Percentiles rank a stretch among this genome's conserved stretches.
phyloP scores from a whole-genome alignment of 2,113 vertebrate genomes.

The Seriola dumerili region DNA sequence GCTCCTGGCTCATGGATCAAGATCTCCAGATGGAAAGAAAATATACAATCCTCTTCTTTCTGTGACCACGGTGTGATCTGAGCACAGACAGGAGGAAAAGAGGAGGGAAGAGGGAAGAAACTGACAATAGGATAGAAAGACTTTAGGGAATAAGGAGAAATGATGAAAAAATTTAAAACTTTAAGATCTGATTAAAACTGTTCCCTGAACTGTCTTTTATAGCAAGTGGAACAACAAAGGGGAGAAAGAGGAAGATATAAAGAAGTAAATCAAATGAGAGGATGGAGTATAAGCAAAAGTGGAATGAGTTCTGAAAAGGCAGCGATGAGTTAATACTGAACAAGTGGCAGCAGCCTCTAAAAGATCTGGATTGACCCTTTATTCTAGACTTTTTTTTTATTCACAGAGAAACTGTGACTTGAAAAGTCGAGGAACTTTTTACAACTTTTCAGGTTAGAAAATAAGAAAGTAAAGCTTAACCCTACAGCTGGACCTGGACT shows the following conservation, averaged over 20 bases:
- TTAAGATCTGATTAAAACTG: neutral
- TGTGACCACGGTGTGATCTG: conserved; percentile 87
- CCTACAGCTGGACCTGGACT: neutral
- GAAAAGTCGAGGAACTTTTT: too few relatives aligned
- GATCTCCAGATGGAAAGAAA: conserved; percentile 86
- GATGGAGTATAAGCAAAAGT: too few relatives aligned
- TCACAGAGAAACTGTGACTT: too few relatives aligned
- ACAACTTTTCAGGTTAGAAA: too few relatives aligned
- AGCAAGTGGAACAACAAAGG: neutral
- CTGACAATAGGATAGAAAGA: neutral
- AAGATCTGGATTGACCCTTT: too few relatives aligned
- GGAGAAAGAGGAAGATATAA: too few relatives aligned
- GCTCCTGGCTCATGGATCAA: conserved; percentile 89
- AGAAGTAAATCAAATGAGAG: neutral
- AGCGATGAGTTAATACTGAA: too few relatives aligned
- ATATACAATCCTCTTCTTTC: conserved; percentile 90
- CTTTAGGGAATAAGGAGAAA: neutral
- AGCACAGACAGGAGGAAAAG: neutral
- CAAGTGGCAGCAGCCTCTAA: too few relatives aligned
- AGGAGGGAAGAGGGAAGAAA: neutral
- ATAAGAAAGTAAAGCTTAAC: too few relatives aligned
- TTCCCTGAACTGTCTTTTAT: neutral
- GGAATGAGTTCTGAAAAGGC: too few relatives aligned
- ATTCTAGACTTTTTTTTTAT: too few relatives aligned
- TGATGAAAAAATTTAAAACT: neutral